Conservation (phyloP, 2,113 vertebrate genomes). For the Hippocampus guttulatus region DNA sequence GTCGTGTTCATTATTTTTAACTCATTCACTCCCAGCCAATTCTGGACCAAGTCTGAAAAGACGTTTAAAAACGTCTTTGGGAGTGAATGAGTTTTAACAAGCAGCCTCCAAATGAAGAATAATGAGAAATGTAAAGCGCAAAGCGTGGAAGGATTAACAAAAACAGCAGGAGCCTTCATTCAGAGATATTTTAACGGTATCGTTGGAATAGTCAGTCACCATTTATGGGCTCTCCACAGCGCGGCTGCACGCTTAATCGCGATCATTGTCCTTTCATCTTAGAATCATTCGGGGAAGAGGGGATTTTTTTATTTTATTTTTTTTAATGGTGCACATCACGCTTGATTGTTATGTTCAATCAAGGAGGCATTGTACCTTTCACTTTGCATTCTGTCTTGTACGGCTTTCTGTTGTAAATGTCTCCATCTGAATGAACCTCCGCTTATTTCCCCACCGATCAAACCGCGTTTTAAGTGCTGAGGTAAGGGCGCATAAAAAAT, state of each 20-base stretch:
- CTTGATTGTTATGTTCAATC: constrained; percentile 20
- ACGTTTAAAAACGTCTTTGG: too few species aligned
- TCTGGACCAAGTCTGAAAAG: too few species aligned
- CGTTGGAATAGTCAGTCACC: constrained; percentile 43
- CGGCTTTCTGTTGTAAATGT: constrained; percentile 4
- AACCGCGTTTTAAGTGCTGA: neutral
- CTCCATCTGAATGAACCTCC: neutral
- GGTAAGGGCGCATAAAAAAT: neutral
- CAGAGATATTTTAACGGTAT: constrained; percentile 29
- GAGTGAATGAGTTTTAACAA: neutral
- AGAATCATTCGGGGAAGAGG: constrained; percentile 15
- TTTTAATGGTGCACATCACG: neutral
- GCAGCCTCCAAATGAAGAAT: neutral
- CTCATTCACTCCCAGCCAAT: too few species aligned
- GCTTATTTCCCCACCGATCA: constrained; percentile 1
- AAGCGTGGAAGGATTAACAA: constrained; percentile 21
- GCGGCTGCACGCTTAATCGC: constrained; percentile 36
- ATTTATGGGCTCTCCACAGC: constrained; percentile 57
- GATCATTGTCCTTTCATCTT: constrained; percentile 49
- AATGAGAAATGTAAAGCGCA: constrained; percentile 7
- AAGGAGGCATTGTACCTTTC: constrained; percentile 19
- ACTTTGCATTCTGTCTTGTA: neutral
- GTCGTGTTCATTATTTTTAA: neutral
- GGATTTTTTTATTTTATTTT: too few species aligned
- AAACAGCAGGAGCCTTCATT: constrained; percentile 27